Evolutionary conservation across 2,113 vertebrate genomes (phyloP).

Genomic region (Gambusia holbrooki): DNA sequence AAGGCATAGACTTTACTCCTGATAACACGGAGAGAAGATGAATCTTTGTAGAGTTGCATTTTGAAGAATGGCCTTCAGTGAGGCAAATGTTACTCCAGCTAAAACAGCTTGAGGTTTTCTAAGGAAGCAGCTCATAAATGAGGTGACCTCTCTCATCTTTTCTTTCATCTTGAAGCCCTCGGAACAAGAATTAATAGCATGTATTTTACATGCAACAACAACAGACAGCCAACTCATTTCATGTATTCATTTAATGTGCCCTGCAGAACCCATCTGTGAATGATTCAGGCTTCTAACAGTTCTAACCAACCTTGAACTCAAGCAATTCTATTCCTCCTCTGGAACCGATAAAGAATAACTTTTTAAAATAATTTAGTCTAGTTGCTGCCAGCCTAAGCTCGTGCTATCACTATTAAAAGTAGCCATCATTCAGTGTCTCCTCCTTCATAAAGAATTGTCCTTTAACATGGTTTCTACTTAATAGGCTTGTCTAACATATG

Average conservation of each 20-base stretch:
- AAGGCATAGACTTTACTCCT: neutral
- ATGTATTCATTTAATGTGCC: constrained; percentile 29
- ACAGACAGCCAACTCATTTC: constrained; percentile 35
- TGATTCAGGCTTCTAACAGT: constrained; percentile 8
- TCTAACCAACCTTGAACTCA: constrained; percentile 1
- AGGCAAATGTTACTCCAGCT: neutral
- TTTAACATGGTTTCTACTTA: neutral
- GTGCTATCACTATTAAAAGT: neutral
- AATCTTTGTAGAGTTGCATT: constrained; percentile 4
- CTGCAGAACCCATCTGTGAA: constrained; percentile 38
- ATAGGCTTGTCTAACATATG: neutral
- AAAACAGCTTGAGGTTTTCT: neutral
- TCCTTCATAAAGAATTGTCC: no score
- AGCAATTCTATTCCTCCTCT: neutral
- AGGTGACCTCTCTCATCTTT: constrained; percentile 1
- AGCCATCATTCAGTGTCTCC: neutral
- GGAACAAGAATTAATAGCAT: constrained; percentile 41
- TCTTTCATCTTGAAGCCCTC: constrained; percentile 17
- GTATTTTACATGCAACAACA: constrained; percentile 47
- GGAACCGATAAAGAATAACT: neutral
- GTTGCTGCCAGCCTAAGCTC: neutral
- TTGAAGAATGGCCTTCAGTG: constrained; percentile 4
- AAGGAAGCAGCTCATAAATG: constrained; percentile 15
- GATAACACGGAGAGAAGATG: constrained; percentile 30
- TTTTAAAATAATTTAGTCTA: no score